Percentiles rank a stretch among this genome's conserved stretches.
phyloP scores from a whole-genome alignment of 2,797 vertebrate genomes.

The Alectoris magna region DNA sequence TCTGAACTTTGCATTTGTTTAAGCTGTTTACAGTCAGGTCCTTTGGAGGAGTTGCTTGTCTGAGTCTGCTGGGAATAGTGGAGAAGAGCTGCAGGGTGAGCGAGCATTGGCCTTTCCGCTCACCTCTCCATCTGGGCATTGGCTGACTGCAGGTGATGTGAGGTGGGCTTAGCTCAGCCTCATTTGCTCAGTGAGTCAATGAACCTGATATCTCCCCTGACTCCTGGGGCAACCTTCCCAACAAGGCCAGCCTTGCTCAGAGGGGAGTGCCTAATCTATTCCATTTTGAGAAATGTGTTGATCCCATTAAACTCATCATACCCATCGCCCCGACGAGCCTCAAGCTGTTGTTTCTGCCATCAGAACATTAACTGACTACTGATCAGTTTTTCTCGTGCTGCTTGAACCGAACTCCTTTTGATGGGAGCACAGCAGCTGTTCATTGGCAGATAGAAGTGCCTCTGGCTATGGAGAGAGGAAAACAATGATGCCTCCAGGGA shows the following conservation, averaged over 20 bases:
- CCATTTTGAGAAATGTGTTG: not conserved
- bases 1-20: conserved; percentile 65
- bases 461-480: not conserved
- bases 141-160: not conserved
- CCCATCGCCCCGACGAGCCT: not conserved
- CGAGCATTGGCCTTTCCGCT: not conserved
- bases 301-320: not conserved
- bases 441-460: too few species aligned
- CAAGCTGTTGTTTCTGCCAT: too few species aligned
- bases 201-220: not conserved
- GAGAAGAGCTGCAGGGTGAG: not conserved
- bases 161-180: not conserved
- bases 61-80: not conserved
- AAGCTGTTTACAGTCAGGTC: not conserved
- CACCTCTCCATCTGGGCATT: not conserved
- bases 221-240: not conserved
- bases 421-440: not conserved
- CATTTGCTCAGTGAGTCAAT: conserved; percentile 32
- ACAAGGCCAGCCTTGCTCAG: not conserved
- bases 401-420: not conserved
- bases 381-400: too few species aligned
- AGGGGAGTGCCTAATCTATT: not conserved
- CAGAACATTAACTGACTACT: too few species aligned
- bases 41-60: not conserved
- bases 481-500: not conserved